A percentile compares a stretch with the other conserved stretches of the same genome.
phyloP scores from a whole-genome alignment of 2,888 invertebrate species.

The Caenorhabditis parvicauda region DNA sequence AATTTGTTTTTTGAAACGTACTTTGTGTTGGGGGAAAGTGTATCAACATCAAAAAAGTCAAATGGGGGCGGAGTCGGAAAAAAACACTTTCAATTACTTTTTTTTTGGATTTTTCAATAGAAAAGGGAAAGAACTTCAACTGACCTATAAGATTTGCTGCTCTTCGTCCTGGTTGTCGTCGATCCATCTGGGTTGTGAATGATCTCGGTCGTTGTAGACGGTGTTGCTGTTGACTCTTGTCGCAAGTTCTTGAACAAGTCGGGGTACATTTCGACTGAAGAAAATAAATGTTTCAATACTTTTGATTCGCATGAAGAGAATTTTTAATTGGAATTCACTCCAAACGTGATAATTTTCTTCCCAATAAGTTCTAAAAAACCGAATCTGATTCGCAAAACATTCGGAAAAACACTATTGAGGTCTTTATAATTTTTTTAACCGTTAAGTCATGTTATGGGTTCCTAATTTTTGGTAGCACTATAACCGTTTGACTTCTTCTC shows the following conservation, averaged over 20 bases:
- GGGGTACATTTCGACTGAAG: slow-evolving; percentile 52
- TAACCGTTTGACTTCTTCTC: too few species aligned
- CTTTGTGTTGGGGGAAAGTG: not conserved
- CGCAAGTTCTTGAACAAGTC: slow-evolving; percentile 56
- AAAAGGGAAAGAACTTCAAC: slow-evolving; percentile 1
- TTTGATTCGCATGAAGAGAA: not conserved
- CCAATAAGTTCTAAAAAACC: not conserved
- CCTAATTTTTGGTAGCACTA: too few species aligned
- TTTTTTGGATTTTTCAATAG: not conserved
- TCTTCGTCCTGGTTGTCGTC: slow-evolving; percentile 47
- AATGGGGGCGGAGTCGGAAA: not conserved
- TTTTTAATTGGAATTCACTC: not conserved
- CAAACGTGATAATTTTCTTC: not conserved
- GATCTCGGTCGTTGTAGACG: slow-evolving; percentile 42
- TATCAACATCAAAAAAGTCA: not conserved
- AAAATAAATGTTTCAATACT: not conserved
- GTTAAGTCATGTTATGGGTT: too few species aligned
- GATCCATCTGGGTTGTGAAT: slow-evolving; percentile 57
- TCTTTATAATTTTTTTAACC: not conserved
- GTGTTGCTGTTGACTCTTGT: slow-evolving; percentile 37
- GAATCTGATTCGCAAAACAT: not conserved
- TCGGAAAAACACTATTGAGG: not conserved
- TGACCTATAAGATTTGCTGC: slow-evolving; percentile 50
- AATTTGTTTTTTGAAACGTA: not conserved
- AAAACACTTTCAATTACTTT: slow-evolving; percentile 6